These are phyloP conservation scores for Eulemur macaco DNA, from an alignment of 2,113 vertebrate genomes.

Conservation along the genomic window DNA sequence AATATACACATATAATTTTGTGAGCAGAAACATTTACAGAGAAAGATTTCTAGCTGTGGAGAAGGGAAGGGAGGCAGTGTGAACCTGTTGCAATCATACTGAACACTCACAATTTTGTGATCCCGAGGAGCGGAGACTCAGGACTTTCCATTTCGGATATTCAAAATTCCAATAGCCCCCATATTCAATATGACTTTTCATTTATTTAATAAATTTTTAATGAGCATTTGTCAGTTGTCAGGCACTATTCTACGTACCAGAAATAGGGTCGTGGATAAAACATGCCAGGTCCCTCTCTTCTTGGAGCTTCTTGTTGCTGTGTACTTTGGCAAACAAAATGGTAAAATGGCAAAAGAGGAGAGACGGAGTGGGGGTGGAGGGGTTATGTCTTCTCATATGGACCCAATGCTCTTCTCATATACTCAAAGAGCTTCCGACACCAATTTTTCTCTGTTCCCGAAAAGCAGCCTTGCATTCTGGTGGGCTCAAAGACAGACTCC, in stretches of 20 bases:
- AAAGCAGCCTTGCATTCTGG: not conserved
- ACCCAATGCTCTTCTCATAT: not conserved
- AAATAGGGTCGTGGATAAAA: not conserved
- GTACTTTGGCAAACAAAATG: not conserved
- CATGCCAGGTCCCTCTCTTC: not conserved
- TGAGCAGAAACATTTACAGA: not conserved
- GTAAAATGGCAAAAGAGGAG: not conserved
- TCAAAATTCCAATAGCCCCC: not conserved
- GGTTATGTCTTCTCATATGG: not conserved
- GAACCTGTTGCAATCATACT: not conserved
- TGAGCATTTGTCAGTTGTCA: not conserved
- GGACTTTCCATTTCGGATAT: not conserved
- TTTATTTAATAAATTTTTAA: not conserved
- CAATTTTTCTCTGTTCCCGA: not conserved
- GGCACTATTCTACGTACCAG: not conserved
- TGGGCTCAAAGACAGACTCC: not conserved
- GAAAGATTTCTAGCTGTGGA: not conserved
- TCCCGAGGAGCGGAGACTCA: not conserved
- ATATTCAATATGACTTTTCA: not conserved
- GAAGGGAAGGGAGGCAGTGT: not conserved
- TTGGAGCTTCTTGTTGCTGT: not conserved
- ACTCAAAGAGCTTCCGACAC: not conserved
- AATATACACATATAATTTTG: conserved; percentile 6
- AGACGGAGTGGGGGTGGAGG: too few relatives aligned
- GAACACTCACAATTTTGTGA: not conserved